A percentile compares a stretch with the other conserved stretches of the same genome.
Evolutionary conservation across 2,888 invertebrate genomes (phyloP).

Genomic region (Alsophila aescularia): DNA sequence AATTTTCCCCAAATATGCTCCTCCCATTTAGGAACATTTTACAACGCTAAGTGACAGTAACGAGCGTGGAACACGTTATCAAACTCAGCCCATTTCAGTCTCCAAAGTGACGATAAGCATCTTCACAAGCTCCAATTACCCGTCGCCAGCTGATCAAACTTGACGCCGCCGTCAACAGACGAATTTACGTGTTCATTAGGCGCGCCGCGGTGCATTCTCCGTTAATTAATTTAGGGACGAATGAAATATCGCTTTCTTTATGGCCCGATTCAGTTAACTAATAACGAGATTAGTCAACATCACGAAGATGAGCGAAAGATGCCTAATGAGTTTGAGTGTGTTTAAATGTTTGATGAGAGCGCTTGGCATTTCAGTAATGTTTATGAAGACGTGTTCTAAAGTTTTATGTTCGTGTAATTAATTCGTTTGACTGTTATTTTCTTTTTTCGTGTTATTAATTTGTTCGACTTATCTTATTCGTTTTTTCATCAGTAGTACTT

Average conservation of each 20-base stretch:
- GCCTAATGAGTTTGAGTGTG: conserved; percentile 11
- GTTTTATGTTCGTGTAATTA: no score
- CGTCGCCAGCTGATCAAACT: conserved; percentile 15
- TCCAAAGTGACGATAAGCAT: conserved; percentile 7
- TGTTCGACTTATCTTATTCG: no score
- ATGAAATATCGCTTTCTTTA: conserved; percentile 37
- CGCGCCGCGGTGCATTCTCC: conserved; percentile 23
- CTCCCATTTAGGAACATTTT: background rate
- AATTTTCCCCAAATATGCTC: background rate
- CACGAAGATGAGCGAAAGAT: conserved; percentile 7
- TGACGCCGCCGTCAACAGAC: conserved; percentile 14
- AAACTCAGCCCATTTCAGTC: background rate
- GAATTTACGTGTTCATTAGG: conserved; percentile 25
- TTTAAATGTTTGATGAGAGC: background rate
- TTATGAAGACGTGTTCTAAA: no score
- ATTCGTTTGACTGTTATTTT: no score
- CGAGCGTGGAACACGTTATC: conserved; percentile 1
- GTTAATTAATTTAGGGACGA: conserved; percentile 32
- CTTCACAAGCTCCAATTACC: conserved; percentile 14
- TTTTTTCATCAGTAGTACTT: no score
- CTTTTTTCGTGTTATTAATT: no score
- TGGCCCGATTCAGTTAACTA: conserved; percentile 36
- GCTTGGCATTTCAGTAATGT: background rate
- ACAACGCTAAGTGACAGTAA: background rate
- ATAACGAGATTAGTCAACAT: conserved; percentile 30